phyloP scores from a whole-genome alignment of 2,888 invertebrate genomes.

The Troilus luridus region DNA sequence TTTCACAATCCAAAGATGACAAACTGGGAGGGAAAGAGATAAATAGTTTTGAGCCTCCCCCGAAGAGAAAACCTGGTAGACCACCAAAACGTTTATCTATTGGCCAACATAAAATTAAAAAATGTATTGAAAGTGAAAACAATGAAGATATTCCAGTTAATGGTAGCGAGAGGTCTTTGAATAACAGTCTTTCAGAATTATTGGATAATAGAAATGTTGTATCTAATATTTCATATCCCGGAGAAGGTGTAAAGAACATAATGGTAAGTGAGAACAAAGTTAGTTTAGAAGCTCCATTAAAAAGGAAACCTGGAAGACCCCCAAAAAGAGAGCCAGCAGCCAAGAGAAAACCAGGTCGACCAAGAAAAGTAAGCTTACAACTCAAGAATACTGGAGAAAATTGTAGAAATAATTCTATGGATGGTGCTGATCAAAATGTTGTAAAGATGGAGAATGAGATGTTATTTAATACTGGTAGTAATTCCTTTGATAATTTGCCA shows the following conservation, averaged over 20 bases:
- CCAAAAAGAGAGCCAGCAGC: background rate
- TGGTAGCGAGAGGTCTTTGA: background rate
- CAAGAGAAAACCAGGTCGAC: conserved; percentile 9
- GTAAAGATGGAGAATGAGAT: background rate
- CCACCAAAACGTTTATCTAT: conserved; percentile 12
- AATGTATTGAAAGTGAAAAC: background rate
- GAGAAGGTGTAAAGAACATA: background rate
- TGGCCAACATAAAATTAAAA: background rate
- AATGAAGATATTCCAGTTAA: background rate
- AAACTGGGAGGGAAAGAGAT: background rate
- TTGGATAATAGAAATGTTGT: background rate
- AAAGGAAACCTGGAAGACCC: conserved; percentile 35
- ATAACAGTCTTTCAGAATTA: background rate
- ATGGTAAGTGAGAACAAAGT: background rate
- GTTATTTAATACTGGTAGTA: background rate
- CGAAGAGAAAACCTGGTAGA: background rate
- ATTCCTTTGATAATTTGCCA: background rate
- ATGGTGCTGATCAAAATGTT: background rate
- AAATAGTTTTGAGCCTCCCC: background rate
- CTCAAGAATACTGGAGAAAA: background rate
- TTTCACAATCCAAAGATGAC: background rate
- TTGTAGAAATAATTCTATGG: background rate
- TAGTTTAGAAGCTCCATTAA: conserved; percentile 14
- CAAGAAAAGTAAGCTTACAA: background rate
- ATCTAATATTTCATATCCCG: background rate